These are phyloP conservation scores for Polylopha cassiicola DNA, from an alignment of 2,888 invertebrate genomes.

Conservation along the genomic window DNA sequence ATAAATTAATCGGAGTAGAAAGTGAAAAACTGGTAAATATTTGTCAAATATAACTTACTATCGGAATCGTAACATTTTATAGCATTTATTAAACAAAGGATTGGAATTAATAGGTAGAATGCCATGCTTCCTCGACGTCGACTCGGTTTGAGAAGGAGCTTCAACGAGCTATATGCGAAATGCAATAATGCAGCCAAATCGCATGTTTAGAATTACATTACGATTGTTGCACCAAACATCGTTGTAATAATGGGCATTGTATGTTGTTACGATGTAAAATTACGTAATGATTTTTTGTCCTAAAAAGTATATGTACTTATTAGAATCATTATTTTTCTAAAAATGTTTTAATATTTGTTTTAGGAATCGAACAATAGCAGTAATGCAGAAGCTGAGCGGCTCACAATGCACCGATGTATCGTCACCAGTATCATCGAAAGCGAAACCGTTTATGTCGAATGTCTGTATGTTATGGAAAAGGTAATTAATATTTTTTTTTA, in stretches of 20 bases:
- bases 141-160: slow-evolving; percentile 24
- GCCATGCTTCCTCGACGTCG: slow-evolving; percentile 33
- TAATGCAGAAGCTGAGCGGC: slow-evolving; percentile 84
- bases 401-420: slow-evolving; percentile 92
- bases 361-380: slow-evolving; percentile 66
- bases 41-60: slow-evolving; percentile 41
- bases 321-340: not conserved
- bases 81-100: slow-evolving; percentile 30
- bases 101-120: slow-evolving; percentile 28
- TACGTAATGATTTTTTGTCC: no score
- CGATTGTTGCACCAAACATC: slow-evolving; percentile 39
- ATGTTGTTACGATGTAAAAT: slow-evolving; percentile 30
- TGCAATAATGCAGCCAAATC: slow-evolving; percentile 12
- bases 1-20: not conserved
- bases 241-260: slow-evolving; percentile 36
- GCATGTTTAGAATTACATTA: slow-evolving; percentile 32
- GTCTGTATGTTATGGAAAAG: slow-evolving; percentile 91
- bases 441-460: slow-evolving; percentile 93
- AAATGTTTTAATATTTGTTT: slow-evolving; percentile 25
- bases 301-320: no score
- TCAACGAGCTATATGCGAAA: slow-evolving; percentile 12
- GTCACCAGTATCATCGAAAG: slow-evolving; percentile 93
- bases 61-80: slow-evolving; percentile 44
- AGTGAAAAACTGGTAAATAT: not conserved
- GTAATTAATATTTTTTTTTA: slow-evolving; percentile 60